Conservation (phyloP, 2,888 invertebrate species). For the Sinopyrophorus schimmeli region DNA sequence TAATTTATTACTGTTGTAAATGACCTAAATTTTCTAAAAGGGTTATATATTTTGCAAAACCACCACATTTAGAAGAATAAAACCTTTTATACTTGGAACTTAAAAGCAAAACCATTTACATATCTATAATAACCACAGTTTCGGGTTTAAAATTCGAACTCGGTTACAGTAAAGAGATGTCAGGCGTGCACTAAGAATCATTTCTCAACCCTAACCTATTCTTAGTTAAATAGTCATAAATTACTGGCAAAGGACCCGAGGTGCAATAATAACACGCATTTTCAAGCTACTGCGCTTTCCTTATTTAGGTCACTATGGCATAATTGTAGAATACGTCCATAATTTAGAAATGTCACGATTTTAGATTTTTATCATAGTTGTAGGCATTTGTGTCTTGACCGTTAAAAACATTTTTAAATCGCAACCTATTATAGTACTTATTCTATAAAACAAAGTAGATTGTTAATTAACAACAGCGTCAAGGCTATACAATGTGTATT, state of each 20-base stretch:
- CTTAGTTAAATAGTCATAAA: constrained; percentile 44
- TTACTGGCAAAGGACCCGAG: constrained; percentile 43
- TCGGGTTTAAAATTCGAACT: constrained; percentile 22
- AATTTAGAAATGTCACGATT: too few species aligned
- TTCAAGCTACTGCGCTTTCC: constrained; percentile 35
- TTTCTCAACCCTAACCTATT: constrained; percentile 45
- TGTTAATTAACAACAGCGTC: too few species aligned
- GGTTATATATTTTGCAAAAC: constrained; percentile 28
- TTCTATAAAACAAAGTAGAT: too few species aligned
- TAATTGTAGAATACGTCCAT: too few species aligned
- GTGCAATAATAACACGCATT: constrained; percentile 41
- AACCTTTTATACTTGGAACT: constrained; percentile 11
- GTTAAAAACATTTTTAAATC: too few species aligned
- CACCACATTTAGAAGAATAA: constrained; percentile 21
- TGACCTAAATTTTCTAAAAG: constrained; percentile 30
- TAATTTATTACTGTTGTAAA: constrained; percentile 28
- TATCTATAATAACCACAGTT: constrained; percentile 32
- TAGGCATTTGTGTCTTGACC: too few species aligned
- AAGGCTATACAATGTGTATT: too few species aligned
- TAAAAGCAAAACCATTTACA: constrained; percentile 16
- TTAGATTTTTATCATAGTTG: too few species aligned
- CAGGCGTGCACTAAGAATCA: constrained; percentile 37
- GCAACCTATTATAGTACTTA: too few species aligned
- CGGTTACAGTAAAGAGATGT: constrained; percentile 30
- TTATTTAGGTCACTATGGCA: too few species aligned